A percentile compares a stretch with the other conserved stretches of the same genome.
phyloP scores from a whole-genome alignment of 2,113 vertebrate species.

The Esox niger region DNA sequence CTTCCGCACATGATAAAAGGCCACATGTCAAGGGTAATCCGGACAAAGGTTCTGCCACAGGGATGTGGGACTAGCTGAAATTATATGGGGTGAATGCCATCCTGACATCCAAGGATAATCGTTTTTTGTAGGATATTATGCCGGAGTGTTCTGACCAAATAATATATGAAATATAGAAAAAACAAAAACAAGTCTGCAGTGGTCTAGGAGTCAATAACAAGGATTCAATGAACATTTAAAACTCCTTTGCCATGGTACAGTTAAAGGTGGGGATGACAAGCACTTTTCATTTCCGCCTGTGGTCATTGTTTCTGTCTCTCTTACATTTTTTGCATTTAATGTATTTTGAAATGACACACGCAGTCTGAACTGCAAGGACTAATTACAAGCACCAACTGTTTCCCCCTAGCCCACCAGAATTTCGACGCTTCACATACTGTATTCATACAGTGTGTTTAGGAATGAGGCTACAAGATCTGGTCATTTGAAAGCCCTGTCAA shows the following conservation, averaged over 20 bases:
- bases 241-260: not conserved
- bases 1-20: too few species aligned
- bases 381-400: conserved; percentile 55
- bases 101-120: too few species aligned
- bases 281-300: not conserved
- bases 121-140: too few species aligned
- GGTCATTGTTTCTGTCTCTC: conserved; percentile 10
- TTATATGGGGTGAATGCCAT: too few species aligned
- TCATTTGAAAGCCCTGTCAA: conserved; percentile 90
- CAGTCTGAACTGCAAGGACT: conserved; percentile 21
- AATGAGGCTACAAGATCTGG: conserved; percentile 89
- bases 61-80: too few species aligned
- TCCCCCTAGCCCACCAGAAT: conserved; percentile 82
- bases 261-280: not conserved
- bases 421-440: conserved; percentile 93
- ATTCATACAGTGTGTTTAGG: conserved; percentile 86
- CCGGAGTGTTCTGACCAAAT: too few species aligned
- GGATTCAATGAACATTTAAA: too few species aligned
- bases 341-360: conserved; percentile 3
- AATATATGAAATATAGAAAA: too few species aligned
- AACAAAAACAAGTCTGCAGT: too few species aligned
- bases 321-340: not conserved
- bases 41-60: too few species aligned
- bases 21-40: too few species aligned
- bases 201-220: too few species aligned